A percentile compares a stretch with the other conserved stretches of the same genome.
phyloP scores from a whole-genome alignment of 2,888 invertebrate species.

The Epinotia demarniana region DNA sequence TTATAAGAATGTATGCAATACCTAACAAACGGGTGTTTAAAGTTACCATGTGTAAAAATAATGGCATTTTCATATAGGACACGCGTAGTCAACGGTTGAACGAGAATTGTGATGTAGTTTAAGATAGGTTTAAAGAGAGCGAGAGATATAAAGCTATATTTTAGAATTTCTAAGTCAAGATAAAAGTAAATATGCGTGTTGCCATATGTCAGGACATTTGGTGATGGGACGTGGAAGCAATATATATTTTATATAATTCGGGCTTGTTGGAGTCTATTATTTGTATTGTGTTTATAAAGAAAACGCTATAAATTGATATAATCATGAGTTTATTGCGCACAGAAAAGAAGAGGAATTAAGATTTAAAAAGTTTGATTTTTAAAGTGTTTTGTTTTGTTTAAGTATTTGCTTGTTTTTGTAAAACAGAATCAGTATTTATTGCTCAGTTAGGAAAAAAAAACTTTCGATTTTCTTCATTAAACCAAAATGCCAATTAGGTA shows the following conservation, averaged over 20 bases:
- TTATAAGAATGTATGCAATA: not conserved
- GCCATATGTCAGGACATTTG: conserved; percentile 33
- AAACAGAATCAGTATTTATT: too few relatives aligned
- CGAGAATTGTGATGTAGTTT: conserved; percentile 75
- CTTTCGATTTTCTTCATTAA: too few relatives aligned
- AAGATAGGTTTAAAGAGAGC: conserved; percentile 45
- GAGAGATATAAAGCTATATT: conserved; percentile 7
- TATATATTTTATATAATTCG: conserved; percentile 7
- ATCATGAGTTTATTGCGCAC: not conserved
- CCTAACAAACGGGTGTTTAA: conserved; percentile 51
- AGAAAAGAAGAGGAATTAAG: too few relatives aligned
- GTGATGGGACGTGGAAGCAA: conserved; percentile 38
- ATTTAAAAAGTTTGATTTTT: too few relatives aligned
- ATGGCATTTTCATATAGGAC: conserved; percentile 66
- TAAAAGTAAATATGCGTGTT: conserved; percentile 30
- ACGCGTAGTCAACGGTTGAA: conserved; percentile 63
- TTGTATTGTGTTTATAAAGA: not conserved
- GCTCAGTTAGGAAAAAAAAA: too few relatives aligned
- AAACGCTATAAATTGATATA: not conserved
- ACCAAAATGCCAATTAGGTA: too few relatives aligned
- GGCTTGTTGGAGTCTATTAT: not conserved
- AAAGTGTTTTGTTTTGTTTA: not conserved
- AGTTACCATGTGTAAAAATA: conserved; percentile 49
- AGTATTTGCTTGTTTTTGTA: not conserved
- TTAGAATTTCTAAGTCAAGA: conserved; percentile 48